Conservation (phyloP, 1,140 invertebrate genomes). For the Caenorhabditis elegans region DNA sequence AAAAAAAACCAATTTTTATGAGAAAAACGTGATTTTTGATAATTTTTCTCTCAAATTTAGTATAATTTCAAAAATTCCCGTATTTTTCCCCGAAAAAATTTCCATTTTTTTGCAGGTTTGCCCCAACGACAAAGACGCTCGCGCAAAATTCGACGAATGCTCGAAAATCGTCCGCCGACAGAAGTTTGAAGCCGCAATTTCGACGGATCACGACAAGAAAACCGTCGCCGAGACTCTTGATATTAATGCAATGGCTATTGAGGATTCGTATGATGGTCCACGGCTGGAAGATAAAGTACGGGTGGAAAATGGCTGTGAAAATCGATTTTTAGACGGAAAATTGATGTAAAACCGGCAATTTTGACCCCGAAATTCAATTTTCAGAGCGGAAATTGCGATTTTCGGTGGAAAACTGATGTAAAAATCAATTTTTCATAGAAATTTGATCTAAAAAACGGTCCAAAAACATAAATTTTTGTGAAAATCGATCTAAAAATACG, state of each 20-base stretch:
- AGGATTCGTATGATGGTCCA: constrained; percentile 90
- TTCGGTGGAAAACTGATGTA: too few relatives aligned
- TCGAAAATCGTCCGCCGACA: constrained; percentile 90
- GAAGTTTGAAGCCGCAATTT: constrained; percentile 93
- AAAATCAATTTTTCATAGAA: too few relatives aligned
- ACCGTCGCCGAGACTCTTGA: constrained; percentile 83
- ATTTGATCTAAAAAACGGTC: too few relatives aligned
- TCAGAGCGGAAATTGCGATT: too few relatives aligned
- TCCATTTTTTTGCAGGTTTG: constrained; percentile 71
- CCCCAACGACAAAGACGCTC: constrained; percentile 91
- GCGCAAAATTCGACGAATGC: constrained; percentile 89
- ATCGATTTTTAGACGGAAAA: too few relatives aligned
- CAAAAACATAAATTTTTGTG: background rate
- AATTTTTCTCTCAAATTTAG: too few relatives aligned
- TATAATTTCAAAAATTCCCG: too few relatives aligned
- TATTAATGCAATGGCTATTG: constrained; percentile 89
- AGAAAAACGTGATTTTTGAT: too few relatives aligned
- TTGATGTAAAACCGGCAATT: too few relatives aligned
- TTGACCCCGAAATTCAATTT: too few relatives aligned
- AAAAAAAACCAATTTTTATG: background rate
- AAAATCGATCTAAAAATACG: background rate
- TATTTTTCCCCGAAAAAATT: background rate
- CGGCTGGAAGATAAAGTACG: constrained; percentile 75
- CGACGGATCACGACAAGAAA: constrained; percentile 83
- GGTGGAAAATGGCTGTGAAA: too few relatives aligned